Conservation (phyloP, 2,888 invertebrate species). For the Eristalis intricaria region DNA sequence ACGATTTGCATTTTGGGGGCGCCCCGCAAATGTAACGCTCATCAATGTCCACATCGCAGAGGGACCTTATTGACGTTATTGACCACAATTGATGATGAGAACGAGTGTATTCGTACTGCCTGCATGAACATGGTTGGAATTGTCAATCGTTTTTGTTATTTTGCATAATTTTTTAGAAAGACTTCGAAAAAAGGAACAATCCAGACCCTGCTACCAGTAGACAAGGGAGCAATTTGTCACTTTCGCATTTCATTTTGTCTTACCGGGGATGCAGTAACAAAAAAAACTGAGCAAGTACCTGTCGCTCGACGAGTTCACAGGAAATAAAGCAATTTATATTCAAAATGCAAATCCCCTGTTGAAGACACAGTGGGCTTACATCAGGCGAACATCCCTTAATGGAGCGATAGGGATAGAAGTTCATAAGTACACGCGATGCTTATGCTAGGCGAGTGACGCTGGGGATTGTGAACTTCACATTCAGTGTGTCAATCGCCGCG, state of each 20-base stretch:
- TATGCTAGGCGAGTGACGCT: background rate
- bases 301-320: background rate
- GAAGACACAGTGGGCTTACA: background rate
- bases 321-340: slow-evolving; percentile 45
- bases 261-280: background rate
- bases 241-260: background rate
- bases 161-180: background rate
- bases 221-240: slow-evolving; percentile 28
- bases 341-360: slow-evolving; percentile 13
- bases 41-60: background rate
- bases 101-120: background rate
- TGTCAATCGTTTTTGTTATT: background rate
- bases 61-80: slow-evolving; percentile 12
- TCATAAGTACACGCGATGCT: background rate
- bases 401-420: background rate
- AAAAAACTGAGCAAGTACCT: slow-evolving; percentile 6
- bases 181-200: background rate
- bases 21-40: background rate
- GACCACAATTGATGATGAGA: slow-evolving; percentile 2
- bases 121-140: background rate
- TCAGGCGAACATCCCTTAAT: background rate
- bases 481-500: background rate
- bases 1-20: background rate
- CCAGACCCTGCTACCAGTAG: background rate
- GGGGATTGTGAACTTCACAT: background rate